Evolutionary conservation across 1,140 invertebrate species (phyloP), one percentile per base, ranked within the genome.

Genomic region (Meteorus sp.): DNA sequence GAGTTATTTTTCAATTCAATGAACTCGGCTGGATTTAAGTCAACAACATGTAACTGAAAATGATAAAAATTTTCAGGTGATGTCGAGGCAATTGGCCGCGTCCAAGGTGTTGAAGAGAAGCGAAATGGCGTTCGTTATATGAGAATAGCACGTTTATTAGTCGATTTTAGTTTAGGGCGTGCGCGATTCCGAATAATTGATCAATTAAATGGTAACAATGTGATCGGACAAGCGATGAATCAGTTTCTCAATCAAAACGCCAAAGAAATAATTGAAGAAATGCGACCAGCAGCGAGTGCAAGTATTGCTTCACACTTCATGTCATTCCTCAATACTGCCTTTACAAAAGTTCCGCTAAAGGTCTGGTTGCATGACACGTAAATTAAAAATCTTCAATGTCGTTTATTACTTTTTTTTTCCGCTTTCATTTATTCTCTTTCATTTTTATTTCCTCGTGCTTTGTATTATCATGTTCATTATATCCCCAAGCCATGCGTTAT

Each of bases 211-310:
- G 83, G 85, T 29, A 85, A 89, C 68, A 89, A 88, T 60, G 84
- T 91, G 39, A 87, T 91, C 65, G 88, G 89, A 83, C 80, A 90
- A 69, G 89, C 89, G 1, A 90, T 92, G 85, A 91, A 91, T 74
- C 88, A 90, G 60, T 93, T 93, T 71, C 77, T 93, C 9, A 93
- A 93, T 78, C 89, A 90, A 68, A 92, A 93, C 66, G 85, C 89
- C 0, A 86, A 89, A 20, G 90, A 92, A 70, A 91, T 93, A 35
- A 90, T 93, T 41, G 85, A 88, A 17, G 91, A 93, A 74, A 89
- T 93, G 85, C 84, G 88, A 72, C 89, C 90, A 1, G 90, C 90
- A 2, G 88, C 90, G 0, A 85, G 87, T 3, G 69, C 81, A 4
- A 87, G 88, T 55, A 87, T 93, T 60, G 86, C 86, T 0, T 88